phyloP scores from a whole-genome alignment of 2,113 vertebrate species.

The Malurus alboscapulatus region DNA sequence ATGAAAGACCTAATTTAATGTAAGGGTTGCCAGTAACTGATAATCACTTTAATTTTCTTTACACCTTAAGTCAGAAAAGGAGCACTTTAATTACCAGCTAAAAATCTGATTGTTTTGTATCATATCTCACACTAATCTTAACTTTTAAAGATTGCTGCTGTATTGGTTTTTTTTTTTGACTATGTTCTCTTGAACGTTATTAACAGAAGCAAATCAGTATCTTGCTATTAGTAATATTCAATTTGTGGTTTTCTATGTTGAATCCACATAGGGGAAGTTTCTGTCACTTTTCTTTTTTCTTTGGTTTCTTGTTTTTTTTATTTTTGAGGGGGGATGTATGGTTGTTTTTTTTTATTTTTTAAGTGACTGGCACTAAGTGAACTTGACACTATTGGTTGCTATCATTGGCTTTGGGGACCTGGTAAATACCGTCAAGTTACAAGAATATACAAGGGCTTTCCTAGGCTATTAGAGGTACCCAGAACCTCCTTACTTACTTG shows the following conservation, averaged over 20 bases:
- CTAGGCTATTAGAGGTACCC: slow-evolving; percentile 55
- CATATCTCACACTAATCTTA: slow-evolving; percentile 75
- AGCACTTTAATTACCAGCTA: slow-evolving; percentile 75
- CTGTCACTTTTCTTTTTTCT: neutral
- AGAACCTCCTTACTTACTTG: slow-evolving; percentile 49
- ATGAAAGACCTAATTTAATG: slow-evolving; percentile 69
- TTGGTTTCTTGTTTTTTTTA: neutral
- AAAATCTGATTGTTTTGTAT: slow-evolving; percentile 65
- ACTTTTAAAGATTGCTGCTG: slow-evolving; percentile 73
- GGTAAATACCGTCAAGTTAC: slow-evolving; percentile 44
- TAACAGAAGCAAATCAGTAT: slow-evolving; percentile 68
- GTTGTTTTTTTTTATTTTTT: neutral
- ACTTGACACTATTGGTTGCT: slow-evolving; percentile 66
- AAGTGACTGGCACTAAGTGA: slow-evolving; percentile 72
- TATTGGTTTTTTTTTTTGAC: slow-evolving; percentile 52
- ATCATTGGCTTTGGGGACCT: slow-evolving; percentile 64
- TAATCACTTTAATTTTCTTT: slow-evolving; percentile 74
- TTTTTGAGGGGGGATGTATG: neutral
- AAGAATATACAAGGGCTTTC: slow-evolving; percentile 72
- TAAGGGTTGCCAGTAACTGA: slow-evolving; percentile 77
- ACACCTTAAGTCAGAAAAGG: slow-evolving; percentile 70
- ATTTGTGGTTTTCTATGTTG: slow-evolving; percentile 59
- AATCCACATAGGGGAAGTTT: slow-evolving; percentile 45
- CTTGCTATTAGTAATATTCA: slow-evolving; percentile 60
- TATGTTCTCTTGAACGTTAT: slow-evolving; percentile 62